Evolutionary conservation across 2,113 vertebrate species (phyloP).

Genomic region (Menidia beryllina): DNA sequence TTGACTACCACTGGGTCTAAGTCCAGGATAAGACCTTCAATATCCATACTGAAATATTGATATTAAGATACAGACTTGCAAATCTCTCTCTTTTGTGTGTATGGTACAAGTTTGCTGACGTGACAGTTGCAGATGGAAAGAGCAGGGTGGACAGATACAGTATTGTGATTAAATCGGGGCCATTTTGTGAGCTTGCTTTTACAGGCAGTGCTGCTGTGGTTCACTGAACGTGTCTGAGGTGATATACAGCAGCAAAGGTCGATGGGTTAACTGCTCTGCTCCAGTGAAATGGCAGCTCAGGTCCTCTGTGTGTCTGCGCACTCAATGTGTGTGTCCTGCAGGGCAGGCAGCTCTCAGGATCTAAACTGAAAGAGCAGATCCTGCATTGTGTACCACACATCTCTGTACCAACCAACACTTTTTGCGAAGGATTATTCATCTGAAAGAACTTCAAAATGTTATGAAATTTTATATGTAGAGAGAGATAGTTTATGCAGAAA

Average conservation of each 20-base stretch:
- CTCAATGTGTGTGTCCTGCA: slow-evolving; percentile 36
- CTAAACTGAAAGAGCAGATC: slow-evolving; percentile 42
- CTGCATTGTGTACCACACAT: neutral
- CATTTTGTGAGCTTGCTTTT: slow-evolving; percentile 31
- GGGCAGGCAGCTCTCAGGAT: slow-evolving; percentile 15
- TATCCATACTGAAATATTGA: neutral
- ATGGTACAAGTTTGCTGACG: slow-evolving; percentile 11
- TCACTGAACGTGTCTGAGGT: slow-evolving; percentile 28
- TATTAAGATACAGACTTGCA: neutral
- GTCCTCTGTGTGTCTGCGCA: slow-evolving; percentile 35
- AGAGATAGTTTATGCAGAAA: too few relatives aligned
- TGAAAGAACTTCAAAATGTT: neutral
- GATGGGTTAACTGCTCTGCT: slow-evolving; percentile 64
- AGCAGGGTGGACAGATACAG: slow-evolving; percentile 22
- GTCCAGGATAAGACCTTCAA: neutral
- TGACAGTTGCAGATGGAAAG: slow-evolving; percentile 9
- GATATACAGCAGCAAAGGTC: slow-evolving; percentile 58
- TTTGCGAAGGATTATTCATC: neutral
- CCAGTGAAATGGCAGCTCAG: slow-evolving; percentile 40
- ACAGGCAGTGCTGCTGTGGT: slow-evolving; percentile 1
- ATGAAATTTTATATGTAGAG: too few relatives aligned
- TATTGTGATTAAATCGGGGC: neutral
- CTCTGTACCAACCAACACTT: slow-evolving; percentile 6
- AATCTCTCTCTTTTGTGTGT: neutral
- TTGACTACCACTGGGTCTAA: neutral